Base-by-base conservation (phyloP, 1,140 invertebrate species). In the Neoseiulus cucumeris region DNA sequence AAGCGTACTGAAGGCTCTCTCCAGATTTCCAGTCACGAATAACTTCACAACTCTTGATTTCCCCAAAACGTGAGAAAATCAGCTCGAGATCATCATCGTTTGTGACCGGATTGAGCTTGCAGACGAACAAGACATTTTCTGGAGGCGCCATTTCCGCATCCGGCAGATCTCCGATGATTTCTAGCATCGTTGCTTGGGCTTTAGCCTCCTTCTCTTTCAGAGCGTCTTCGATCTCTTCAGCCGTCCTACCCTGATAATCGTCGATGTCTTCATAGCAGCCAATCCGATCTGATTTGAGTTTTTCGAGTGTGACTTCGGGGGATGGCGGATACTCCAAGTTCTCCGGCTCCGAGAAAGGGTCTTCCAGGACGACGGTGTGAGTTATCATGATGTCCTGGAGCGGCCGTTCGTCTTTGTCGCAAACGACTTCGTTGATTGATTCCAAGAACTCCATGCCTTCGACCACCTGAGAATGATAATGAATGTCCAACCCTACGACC, bases 61-160 rank as follows among this genome's bases (percentile, higher is more conserved):
- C 85, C 17, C 95, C 95, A 81, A 98, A 98, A 71, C 93, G 80
- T 71, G 89, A 91, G 72, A 98, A 99, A 69, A 99, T 98, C 28
- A 98, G 91, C 79, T 97, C 90, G 55, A 98, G 79, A 77, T 98
- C 93, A 70, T 98, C 93, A 75, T 96, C 93, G 41, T 84, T 92
- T 2, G 96, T 99, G 0, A 98, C 92, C 29, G 95, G 93, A 81
- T 99, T 99, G n/a, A 99, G 78, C 80, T 99, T 99, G 77, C 96
- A 99, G 7, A 99, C 90, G 79, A 99, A 99, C 0, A 99, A 77
- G 12, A 99, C 92, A 81, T 98, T 98, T 79, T 99, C 96, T 7
- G 94, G 93, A 0, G 96, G 96, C 22, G 89, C 91, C 73, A 96
- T 87, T 45, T 99, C 94, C 44, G 88, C 92, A 79, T 95, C 87